phyloP scores from a whole-genome alignment of 1,140 invertebrate genomes.

The Drosophila baimaii region DNA sequence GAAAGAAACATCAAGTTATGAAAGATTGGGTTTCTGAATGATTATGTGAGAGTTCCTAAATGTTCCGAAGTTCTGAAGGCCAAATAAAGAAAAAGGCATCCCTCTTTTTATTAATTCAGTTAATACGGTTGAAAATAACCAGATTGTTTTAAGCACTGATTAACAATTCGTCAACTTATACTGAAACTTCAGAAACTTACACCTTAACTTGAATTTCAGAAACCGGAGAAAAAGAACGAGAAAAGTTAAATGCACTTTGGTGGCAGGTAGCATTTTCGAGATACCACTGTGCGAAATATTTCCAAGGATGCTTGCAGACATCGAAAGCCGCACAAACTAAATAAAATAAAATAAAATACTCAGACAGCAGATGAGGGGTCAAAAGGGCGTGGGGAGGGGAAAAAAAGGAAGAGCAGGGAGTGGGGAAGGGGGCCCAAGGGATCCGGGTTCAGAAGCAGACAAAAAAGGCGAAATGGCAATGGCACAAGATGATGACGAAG shows the following conservation, averaged over 20 bases:
- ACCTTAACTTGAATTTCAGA: not conserved
- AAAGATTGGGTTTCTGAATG: too few relatives aligned
- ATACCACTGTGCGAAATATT: conserved; percentile 22
- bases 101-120: too few relatives aligned
- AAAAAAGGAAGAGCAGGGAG: too few relatives aligned
- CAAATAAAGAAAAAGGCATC: too few relatives aligned
- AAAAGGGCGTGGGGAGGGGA: not conserved
- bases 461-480: conserved; percentile 44
- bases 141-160: too few relatives aligned
- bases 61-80: too few relatives aligned
- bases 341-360: conserved; percentile 46
- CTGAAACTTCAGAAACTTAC: not conserved
- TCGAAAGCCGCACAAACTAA: conserved; percentile 35
- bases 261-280: not conserved
- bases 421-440: conserved; percentile 5
- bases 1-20: not conserved
- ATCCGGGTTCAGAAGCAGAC: conserved; percentile 33
- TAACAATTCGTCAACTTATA: too few relatives aligned
- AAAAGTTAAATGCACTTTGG: too few relatives aligned
- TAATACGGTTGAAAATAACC: too few relatives aligned
- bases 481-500: conserved; percentile 38
- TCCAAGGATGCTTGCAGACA: conserved; percentile 43
- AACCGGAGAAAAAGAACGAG: not conserved
- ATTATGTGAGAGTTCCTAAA: too few relatives aligned
- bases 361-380: conserved; percentile 12